Conservation (phyloP, 2,797 vertebrate genomes). For the Mycteria americana region DNA sequence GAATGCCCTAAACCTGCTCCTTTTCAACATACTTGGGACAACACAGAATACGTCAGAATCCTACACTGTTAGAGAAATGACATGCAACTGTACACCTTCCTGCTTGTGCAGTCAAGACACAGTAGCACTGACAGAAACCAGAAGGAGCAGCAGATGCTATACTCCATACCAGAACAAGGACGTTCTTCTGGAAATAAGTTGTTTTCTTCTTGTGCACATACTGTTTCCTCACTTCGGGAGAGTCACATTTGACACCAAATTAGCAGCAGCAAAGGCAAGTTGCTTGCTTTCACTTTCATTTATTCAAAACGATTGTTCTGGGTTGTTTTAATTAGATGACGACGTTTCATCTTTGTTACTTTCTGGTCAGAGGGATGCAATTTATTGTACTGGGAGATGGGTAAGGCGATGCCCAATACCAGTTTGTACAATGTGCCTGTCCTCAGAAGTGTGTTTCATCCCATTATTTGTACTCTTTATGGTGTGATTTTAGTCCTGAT, state of each 20-base stretch:
- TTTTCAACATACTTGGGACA: not conserved
- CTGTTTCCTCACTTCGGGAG: not conserved
- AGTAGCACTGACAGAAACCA: not conserved
- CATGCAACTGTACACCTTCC: not conserved
- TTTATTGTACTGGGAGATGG: not conserved
- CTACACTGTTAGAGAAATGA: not conserved
- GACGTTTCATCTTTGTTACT: not conserved
- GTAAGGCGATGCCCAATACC: not conserved
- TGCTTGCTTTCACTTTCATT: not conserved
- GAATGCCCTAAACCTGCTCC: not conserved
- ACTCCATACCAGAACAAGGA: not conserved
- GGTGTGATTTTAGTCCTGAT: not conserved
- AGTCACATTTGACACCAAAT: not conserved
- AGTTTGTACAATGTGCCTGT: not conserved
- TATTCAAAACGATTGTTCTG: not conserved
- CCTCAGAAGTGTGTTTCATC: not conserved
- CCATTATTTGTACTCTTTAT: not conserved
- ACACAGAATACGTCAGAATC: not conserved
- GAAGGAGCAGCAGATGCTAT: not conserved
- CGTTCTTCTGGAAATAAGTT: not conserved
- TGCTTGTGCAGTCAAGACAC: not conserved
- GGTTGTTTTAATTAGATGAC: not conserved
- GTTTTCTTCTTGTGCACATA: not conserved
- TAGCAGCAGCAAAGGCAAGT: not conserved
- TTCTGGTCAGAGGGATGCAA: not conserved